These are phyloP conservation scores for Cheirogaleus medius DNA, from an alignment of 2,113 vertebrate genomes.

Conservation along the genomic window DNA sequence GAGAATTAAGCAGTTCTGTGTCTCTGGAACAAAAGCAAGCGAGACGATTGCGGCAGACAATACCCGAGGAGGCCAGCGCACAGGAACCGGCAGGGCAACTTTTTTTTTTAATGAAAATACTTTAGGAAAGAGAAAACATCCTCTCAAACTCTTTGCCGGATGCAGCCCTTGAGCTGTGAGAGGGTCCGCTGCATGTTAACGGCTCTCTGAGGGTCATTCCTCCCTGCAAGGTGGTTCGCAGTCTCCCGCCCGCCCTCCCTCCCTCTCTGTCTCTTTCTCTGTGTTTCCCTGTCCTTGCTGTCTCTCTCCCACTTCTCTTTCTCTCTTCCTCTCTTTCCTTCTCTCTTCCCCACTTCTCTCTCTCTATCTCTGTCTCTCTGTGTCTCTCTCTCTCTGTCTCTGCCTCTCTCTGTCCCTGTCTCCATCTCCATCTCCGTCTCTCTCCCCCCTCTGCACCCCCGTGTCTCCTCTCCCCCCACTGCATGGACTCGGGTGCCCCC, in stretches of 20 bases:
- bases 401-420: not conserved
- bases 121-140: not conserved
- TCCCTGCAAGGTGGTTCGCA: not conserved
- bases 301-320: not conserved
- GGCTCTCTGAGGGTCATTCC: not conserved
- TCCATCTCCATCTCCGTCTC: not conserved
- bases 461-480: not conserved
- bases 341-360: not conserved
- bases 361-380: not conserved
- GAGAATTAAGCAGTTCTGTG: constrained; percentile 36
- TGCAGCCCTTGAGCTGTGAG: not conserved
- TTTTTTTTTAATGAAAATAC: not conserved
- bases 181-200: accelerated
- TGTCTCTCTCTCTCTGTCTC: not conserved
- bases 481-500: not conserved
- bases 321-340: not conserved
- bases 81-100: not conserved
- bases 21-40: constrained; percentile 28
- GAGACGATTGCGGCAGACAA: accelerated
- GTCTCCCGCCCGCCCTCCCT: not conserved
- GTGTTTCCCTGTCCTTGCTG: too few relatives aligned
- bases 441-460: too few relatives aligned
- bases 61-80: not conserved
- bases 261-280: not conserved
- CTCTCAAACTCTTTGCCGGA: not conserved